Evolutionary conservation across 2,797 vertebrate genomes (phyloP), one percentile per base, ranked within the genome.

Genomic region (Tinamus major): DNA sequence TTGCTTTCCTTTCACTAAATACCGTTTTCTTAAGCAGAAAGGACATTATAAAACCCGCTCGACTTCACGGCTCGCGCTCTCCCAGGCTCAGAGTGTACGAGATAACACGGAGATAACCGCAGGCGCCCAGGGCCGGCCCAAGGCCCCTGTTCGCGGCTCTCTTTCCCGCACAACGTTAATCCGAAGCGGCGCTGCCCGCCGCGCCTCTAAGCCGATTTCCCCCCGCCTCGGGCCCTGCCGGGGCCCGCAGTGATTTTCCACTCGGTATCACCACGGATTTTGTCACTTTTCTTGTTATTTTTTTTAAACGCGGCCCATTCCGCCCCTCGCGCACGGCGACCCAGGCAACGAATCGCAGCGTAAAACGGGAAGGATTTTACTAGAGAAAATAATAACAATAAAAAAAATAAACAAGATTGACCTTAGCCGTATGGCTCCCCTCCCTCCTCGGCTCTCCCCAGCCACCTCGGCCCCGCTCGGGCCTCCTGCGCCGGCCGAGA

Each of bases 261-360:
- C 51, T 5, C 3, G n/a, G 24, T 10, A 71, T 64, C 42, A 44
- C n/a, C 68, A 11, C 16, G 18, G 41, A 14, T 29, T 23, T 35
- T 8, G 9, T 46, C 44, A 46, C 19, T 46, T 46, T 46, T 8
- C 16, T 9, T 48, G 23, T 48, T 23, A 21, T 5, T n/a, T 51
- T 12, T 51, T 51, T 26, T 13, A 26, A 51, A 55, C 16, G 42
- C 56, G 4, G 63, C 69, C 75, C 26, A 8, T 15, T 39, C 31
- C 72, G 26, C 2, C 33, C 13, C 42, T 9, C 23, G 1, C 0
- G 48, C 17, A 1, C 2, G 10, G 5, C 1, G 11, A 26, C 6
- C 16, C 0, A 15, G 48, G 4, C 1, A 42, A 14, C 8, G 16
- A 31, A 21, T 21, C 29, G 17, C 29, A 16, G 16, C 27, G 29